Base-by-base conservation (phyloP, 2,797 vertebrate genomes). In the Acanthopagrus latus region DNA sequence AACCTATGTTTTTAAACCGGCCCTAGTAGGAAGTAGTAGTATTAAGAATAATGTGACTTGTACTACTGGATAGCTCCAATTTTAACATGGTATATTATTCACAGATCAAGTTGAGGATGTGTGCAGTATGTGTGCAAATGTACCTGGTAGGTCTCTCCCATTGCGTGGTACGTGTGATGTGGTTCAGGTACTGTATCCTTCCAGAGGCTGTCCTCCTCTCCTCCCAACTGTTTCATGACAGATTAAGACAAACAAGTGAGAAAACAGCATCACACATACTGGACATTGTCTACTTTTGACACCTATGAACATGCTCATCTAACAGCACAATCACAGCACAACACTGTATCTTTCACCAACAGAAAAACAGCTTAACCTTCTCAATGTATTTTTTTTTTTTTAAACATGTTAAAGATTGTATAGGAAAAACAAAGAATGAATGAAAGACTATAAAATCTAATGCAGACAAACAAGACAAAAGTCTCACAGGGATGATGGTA, bases 81-180 rank as follows among this genome's bases (percentile, higher is more conserved):
- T 46, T 46, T 17, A 46, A 18, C 20, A 44, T 8, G 13, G n/a
- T 25, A 68, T 21, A 66, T 38, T 2, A n/a, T 43, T 29, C 52
- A 5, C 47, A 29, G 38, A 14, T 2, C 16, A n/a, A 68, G 12
- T 25, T 59, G 41, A 33, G 8, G 14, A 43, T 46, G 48, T 80
- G 27, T 11, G 52, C 9, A 43, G 51, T n/a, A 14, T 64, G 65
- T 82, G 60, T 43, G 47, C 7, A 21, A 38, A 43, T 92, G 90
- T 94, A 99, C 97, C 97, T 94, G 46, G 97, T 98, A 3, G 97
- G 97, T 85, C 97, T 95, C 89, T 99, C 97, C 97, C 97, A 98
- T 56, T 99, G 97, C 0, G 97, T 98, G 87, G 97, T 98, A 79
- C 97, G 94, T 50, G 97, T 99, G 87, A 98, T 98, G 83, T 99